phyloP scores from a whole-genome alignment of 2,113 vertebrate genomes.

The Sinocyclocheilus maitianheensis region DNA sequence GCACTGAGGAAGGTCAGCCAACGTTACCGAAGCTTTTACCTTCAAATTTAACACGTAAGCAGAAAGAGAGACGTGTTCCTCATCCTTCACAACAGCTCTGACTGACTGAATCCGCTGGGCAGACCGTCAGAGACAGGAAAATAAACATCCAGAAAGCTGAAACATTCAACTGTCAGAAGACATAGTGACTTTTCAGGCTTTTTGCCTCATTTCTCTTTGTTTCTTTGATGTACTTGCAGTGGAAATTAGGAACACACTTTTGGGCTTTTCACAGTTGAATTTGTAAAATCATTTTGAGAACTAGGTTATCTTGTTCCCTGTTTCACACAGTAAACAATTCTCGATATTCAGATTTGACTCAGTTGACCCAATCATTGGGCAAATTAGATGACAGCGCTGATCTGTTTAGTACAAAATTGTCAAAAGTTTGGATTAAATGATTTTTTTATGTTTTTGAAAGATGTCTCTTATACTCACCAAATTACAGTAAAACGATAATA shows the following conservation, averaged over 20 bases:
- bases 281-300: neutral
- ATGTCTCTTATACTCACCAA: no score
- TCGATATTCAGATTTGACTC: neutral
- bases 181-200: neutral
- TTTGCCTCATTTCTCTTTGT: neutral
- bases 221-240: constrained; percentile 11
- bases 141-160: constrained; percentile 25
- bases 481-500: no score
- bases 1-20: neutral
- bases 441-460: no score
- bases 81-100: neutral
- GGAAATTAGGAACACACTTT: neutral
- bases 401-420: neutral
- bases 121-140: constrained; percentile 21
- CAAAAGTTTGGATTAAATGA: no score
- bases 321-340: neutral
- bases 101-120: neutral
- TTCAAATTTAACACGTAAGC: neutral
- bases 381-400: neutral
- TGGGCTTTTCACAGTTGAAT: neutral
- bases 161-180: neutral
- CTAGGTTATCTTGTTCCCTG: neutral
- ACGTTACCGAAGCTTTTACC: neutral
- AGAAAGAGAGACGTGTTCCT: neutral
- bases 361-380: neutral